phyloP scores from a whole-genome alignment of 2,888 invertebrate genomes.

The Apotomis turbidana region DNA sequence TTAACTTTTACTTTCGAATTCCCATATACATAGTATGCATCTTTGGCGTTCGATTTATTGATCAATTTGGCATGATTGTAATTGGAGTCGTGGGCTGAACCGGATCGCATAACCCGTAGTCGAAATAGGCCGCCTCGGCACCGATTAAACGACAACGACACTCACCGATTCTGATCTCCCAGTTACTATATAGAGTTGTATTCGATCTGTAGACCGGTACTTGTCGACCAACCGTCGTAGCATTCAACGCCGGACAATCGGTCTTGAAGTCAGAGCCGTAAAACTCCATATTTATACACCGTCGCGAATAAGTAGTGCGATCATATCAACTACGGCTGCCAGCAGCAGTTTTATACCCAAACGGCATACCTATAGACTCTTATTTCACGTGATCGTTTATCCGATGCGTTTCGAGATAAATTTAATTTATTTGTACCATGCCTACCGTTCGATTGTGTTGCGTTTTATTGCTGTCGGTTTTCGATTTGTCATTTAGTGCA shows the following conservation, averaged over 20 bases:
- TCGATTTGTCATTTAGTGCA: slow-evolving; percentile 58
- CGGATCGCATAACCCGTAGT: slow-evolving; percentile 53
- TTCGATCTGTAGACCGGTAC: slow-evolving; percentile 53
- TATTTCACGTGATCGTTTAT: slow-evolving; percentile 52
- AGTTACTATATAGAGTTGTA: slow-evolving; percentile 54
- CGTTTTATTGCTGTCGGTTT: slow-evolving; percentile 62
- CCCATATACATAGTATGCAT: slow-evolving; percentile 16
- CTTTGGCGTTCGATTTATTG: slow-evolving; percentile 42
- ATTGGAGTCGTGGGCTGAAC: slow-evolving; percentile 53
- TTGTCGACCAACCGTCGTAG: slow-evolving; percentile 49
- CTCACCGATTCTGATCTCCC: slow-evolving; percentile 53
- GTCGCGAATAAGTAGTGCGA: slow-evolving; percentile 60
- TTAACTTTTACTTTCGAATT: slow-evolving; percentile 20
- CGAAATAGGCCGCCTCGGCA: slow-evolving; percentile 55
- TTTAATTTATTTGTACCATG: slow-evolving; percentile 56
- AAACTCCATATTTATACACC: slow-evolving; percentile 58
- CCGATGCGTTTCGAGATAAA: slow-evolving; percentile 58
- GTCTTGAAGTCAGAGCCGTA: slow-evolving; percentile 57
- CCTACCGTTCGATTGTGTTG: slow-evolving; percentile 62
- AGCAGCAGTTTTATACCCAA: slow-evolving; percentile 56
- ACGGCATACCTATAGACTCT: slow-evolving; percentile 55
- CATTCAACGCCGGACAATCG: slow-evolving; percentile 47
- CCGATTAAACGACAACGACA: slow-evolving; percentile 53
- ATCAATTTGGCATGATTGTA: slow-evolving; percentile 48
- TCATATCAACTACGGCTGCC: slow-evolving; percentile 51